Conservation (phyloP, 2,113 vertebrate species). For the Chaetodon auriga region DNA sequence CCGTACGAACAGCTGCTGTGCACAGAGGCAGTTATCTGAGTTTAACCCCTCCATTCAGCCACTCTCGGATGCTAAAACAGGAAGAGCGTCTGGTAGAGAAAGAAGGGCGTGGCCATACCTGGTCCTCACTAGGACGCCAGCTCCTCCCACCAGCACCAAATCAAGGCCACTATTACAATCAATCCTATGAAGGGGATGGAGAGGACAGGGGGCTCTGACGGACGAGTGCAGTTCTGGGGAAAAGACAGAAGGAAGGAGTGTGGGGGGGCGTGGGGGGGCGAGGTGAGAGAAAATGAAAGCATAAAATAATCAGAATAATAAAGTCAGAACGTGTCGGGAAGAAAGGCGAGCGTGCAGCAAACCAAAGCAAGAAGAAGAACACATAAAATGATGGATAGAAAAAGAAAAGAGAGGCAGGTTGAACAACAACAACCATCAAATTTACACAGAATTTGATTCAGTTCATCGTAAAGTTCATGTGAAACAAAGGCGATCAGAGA, state of each 20-base stretch:
- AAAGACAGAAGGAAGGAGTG: conserved; percentile 72
- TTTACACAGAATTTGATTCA: conserved; percentile 71
- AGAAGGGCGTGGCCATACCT: conserved; percentile 89
- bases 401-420: conserved; percentile 7
- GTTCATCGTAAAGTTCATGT: conserved; percentile 25
- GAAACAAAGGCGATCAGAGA: conserved; percentile 18
- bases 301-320: conserved; percentile 61
- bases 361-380: neutral
- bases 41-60: neutral
- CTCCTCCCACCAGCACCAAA: conserved; percentile 97
- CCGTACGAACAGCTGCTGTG: neutral
- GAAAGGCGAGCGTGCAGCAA: conserved; percentile 37
- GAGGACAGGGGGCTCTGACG: conserved; percentile 86
- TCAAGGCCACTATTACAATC: conserved; percentile 94
- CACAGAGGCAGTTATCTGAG: neutral
- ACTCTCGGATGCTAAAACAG: neutral
- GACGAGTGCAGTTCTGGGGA: conserved; percentile 87
- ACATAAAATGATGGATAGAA: neutral
- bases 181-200: conserved; percentile 92
- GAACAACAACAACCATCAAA: conserved; percentile 60
- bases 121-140: conserved; percentile 88
- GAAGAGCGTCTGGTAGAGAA: conserved; percentile 58
- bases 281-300: conserved; percentile 51
- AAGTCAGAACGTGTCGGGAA: conserved; percentile 40
- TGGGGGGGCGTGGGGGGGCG: conserved; percentile 57